A percentile compares a stretch with the other conserved stretches of the same genome.
phyloP scores from a whole-genome alignment of 1,140 invertebrate genomes.

The Nasonia vitripennis region DNA sequence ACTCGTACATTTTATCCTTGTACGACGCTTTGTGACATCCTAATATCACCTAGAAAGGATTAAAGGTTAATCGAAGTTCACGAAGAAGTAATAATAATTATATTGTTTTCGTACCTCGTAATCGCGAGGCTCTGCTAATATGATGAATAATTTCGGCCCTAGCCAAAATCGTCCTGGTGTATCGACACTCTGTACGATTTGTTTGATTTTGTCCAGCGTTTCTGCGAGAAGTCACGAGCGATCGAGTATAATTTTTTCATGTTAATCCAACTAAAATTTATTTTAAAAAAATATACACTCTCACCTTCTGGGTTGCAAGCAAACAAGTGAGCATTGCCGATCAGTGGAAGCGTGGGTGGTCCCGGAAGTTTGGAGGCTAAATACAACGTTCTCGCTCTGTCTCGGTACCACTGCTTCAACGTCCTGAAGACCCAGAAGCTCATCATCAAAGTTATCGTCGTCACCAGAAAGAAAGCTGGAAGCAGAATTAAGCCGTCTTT shows the following conservation, averaged over 20 bases:
- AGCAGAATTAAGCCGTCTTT: background rate
- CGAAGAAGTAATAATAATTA: background rate
- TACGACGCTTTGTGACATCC: slow-evolving; percentile 62
- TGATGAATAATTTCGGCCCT: slow-evolving; percentile 69
- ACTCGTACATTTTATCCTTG: slow-evolving; percentile 69
- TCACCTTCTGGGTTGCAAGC: slow-evolving; percentile 57
- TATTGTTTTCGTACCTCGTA: slow-evolving; percentile 64
- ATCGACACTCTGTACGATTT: slow-evolving; percentile 58
- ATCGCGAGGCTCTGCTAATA: slow-evolving; percentile 70
- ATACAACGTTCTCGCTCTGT: slow-evolving; percentile 35
- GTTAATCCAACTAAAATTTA: too few species aligned
- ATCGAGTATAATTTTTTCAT: background rate
- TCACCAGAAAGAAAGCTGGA: background rate
- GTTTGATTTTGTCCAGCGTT: slow-evolving; percentile 8
- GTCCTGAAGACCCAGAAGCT: background rate
- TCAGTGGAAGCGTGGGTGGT: slow-evolving; percentile 68
- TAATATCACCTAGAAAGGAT: slow-evolving; percentile 55
- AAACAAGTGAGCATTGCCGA: slow-evolving; percentile 69
- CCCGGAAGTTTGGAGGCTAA: slow-evolving; percentile 65
- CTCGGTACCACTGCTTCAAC: background rate
- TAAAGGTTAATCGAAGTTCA: background rate
- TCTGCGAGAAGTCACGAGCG: background rate
- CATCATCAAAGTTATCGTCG: background rate
- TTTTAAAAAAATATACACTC: background rate
- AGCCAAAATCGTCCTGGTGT: slow-evolving; percentile 70